Base-by-base conservation (phyloP, 1,140 invertebrate species). In the Bombus ignitus region DNA sequence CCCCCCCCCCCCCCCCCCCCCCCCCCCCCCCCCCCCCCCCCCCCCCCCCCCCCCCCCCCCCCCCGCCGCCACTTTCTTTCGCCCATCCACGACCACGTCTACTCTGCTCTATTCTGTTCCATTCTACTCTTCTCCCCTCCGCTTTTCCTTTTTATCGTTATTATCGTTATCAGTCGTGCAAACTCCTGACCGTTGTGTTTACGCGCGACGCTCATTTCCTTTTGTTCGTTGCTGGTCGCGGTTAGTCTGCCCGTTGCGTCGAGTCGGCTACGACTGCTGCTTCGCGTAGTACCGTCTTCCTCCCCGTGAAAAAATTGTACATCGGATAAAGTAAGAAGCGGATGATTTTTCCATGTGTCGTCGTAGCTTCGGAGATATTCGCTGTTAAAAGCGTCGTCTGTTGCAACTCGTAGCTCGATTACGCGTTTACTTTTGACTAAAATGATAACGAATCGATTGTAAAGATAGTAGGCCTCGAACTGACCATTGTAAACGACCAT, bases 21-120 rank as follows among this genome's bases (percentile, higher is more conserved):
- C 32, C 32, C 32, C 32, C 90, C 18, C 90, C 90, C 32, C 32
- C 32, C 32, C 32, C 32, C 32, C 32, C 32, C 32, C 90, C 18
- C 90, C 90, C 32, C 32, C 32, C 32, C 32, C 32, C 32, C 32
- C 32, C 32, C 90, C 18, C 90, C 90, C 32, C 32, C 32, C 32
- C 32, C 32, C 32, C 32, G 0, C 32, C 87, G 87, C 88, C 81
- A 87, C 22, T 84, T 89, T 92, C 89, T 91, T 91, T 89, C 68
- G 81, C 88, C 90, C 91, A 90, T 88, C 91, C 89, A 87, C 90
- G 83, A 76, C 89, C 53, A 78, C 73, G 53, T 92, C 53, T 86
- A 44, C 82, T 77, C 68, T 79, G n/a, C 37, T 57, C 62, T 28
- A 25, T 18, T 37, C n/a, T 32, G 12, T 4, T n/a, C 42, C 28